Evolutionary conservation across 1,140 invertebrate species (phyloP).

Genomic region (Zaprionus vittiger): DNA sequence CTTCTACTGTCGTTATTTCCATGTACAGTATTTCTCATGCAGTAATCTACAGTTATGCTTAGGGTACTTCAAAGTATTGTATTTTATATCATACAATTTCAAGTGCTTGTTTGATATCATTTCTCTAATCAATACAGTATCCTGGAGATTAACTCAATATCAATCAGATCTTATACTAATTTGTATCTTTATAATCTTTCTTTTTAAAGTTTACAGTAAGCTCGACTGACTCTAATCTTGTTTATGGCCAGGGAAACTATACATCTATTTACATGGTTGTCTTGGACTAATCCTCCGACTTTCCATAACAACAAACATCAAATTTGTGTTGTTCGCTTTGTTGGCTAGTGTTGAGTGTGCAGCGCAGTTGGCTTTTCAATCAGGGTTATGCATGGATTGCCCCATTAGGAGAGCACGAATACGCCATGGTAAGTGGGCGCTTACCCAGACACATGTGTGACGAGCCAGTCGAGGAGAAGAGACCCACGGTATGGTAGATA

Average conservation of each 20-base stretch:
- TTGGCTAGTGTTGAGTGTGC: conserved; percentile 4
- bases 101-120: neutral
- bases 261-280: conserved; percentile 3
- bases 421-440: conserved; percentile 62
- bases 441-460: conserved; percentile 32
- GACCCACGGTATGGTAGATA: conserved; percentile 12
- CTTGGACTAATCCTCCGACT: conserved; percentile 12
- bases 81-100: neutral
- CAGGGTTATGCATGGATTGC: conserved; percentile 19
- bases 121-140: neutral
- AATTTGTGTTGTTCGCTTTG: neutral
- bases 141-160: neutral
- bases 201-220: neutral
- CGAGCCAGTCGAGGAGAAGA: neutral
- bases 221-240: neutral
- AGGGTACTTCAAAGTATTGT: no score
- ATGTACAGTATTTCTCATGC: no score
- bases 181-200: neutral
- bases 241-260: neutral
- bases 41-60: no score
- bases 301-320: neutral
- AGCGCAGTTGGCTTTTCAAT: conserved; percentile 29
- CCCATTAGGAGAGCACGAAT: conserved; percentile 22
- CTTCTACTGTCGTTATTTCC: no score
- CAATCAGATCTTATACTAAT: conserved; percentile 3